Evolutionary conservation across 2,797 vertebrate species (phyloP).

Genomic region (Gallinago solitaria): DNA sequence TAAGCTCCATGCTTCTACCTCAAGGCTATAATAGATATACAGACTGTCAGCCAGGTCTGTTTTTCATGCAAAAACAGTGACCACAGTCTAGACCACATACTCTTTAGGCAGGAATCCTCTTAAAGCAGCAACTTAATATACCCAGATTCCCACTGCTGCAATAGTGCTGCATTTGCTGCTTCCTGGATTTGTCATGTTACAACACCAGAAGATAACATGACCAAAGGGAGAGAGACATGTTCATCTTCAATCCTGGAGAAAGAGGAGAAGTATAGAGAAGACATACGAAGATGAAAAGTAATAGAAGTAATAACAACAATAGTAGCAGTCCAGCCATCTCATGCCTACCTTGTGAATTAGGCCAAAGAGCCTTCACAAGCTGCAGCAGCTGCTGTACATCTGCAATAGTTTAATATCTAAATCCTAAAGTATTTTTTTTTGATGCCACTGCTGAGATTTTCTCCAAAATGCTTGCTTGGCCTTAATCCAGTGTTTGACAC

Average conservation of each 20-base stretch:
- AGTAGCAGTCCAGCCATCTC: background rate
- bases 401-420: background rate
- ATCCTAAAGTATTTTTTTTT: background rate
- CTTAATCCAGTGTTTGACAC: background rate
- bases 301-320: background rate
- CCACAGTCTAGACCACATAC: constrained; percentile 5
- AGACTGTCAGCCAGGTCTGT: background rate
- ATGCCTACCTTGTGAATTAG: background rate
- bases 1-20: background rate
- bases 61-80: background rate
- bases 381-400: background rate
- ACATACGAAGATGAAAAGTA: background rate
- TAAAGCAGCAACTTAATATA: background rate
- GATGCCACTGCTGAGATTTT: background rate
- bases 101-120: background rate
- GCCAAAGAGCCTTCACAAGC: background rate
- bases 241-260: background rate
- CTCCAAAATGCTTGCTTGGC: background rate
- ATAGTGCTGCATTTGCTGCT: background rate
- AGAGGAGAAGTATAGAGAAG: background rate
- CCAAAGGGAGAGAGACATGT: background rate
- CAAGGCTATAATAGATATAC: background rate
- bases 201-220: background rate
- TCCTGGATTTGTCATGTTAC: background rate
- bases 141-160: background rate